Percentiles rank a stretch among this genome's conserved stretches.
Conservation (phyloP, 2,888 invertebrate genomes). For the Drepanosiphum platanoidis region DNA sequence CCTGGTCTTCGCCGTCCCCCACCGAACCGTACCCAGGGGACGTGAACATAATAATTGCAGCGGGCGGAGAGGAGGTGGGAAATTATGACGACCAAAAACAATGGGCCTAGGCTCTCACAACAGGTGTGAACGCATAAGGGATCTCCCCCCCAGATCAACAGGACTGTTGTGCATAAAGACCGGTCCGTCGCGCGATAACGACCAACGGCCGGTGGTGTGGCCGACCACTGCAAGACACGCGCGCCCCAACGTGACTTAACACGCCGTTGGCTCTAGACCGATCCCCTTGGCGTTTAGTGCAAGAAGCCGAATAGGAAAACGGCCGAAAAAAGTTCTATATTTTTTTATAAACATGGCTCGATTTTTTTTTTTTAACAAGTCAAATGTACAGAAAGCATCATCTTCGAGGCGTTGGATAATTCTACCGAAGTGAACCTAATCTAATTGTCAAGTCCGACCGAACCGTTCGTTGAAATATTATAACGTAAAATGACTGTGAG, state of each 20-base stretch:
- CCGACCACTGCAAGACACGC: too few species aligned
- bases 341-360: background rate
- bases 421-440: too few species aligned
- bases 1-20: background rate
- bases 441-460: too few species aligned
- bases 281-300: background rate
- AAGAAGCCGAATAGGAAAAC: background rate
- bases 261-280: background rate
- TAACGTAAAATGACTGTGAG: too few species aligned
- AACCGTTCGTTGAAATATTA: too few species aligned
- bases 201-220: background rate
- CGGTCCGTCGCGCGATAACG: background rate
- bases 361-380: too few species aligned
- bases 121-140: constrained; percentile 21
- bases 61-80: background rate
- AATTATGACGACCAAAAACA: constrained; percentile 9
- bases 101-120: background rate
- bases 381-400: too few species aligned
- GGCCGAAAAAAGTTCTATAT: background rate
- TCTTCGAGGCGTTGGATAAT: too few species aligned
- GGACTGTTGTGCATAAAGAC: background rate
- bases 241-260: too few species aligned
- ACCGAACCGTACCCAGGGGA: background rate
- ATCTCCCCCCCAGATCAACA: background rate
- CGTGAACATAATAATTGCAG: background rate